Evolutionary conservation across 1,140 invertebrate species (phyloP).

Genomic region (Manduca sexta): DNA sequence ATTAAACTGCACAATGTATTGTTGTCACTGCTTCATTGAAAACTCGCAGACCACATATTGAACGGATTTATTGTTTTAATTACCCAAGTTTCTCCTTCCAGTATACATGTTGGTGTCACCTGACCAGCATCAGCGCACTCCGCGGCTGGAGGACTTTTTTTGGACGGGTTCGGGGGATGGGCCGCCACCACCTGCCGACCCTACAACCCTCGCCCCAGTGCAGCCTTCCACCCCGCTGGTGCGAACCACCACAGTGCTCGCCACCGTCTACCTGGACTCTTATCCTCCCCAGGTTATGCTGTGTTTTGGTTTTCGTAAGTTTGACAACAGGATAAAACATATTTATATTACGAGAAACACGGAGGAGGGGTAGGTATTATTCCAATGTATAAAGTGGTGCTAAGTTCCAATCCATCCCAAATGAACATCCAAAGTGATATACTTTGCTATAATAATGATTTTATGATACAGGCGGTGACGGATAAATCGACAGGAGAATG

Average conservation of each 20-base stretch:
- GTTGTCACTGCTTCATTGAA: no score
- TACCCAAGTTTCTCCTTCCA: conserved; percentile 10
- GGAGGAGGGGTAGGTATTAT: no score
- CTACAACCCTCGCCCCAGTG: conserved; percentile 28
- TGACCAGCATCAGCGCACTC: conserved; percentile 57
- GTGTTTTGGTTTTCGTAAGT: not conserved
- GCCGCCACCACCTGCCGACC: conserved; percentile 55
- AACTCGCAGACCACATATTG: no score
- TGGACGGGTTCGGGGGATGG: conserved; percentile 90
- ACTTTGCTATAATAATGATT: not conserved
- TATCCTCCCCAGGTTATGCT: conserved; percentile 50
- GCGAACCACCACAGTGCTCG: conserved; percentile 75
- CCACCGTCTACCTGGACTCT: conserved; percentile 76
- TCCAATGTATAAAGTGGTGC: no score
- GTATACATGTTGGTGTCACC: conserved; percentile 52
- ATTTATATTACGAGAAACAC: no score
- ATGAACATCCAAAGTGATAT: conserved; percentile 1
- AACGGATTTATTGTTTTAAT: not conserved
- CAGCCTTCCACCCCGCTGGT: conserved; percentile 50
- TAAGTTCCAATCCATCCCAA: not conserved
- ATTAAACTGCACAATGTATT: no score
- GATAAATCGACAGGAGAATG: conserved; percentile 61
- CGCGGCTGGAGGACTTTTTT: conserved; percentile 87
- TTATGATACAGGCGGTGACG: conserved; percentile 49
- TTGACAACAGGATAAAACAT: no score